These are phyloP conservation scores for Bungarus multicinctus DNA, from an alignment of 2,113 vertebrate species.

Conservation along the genomic window DNA sequence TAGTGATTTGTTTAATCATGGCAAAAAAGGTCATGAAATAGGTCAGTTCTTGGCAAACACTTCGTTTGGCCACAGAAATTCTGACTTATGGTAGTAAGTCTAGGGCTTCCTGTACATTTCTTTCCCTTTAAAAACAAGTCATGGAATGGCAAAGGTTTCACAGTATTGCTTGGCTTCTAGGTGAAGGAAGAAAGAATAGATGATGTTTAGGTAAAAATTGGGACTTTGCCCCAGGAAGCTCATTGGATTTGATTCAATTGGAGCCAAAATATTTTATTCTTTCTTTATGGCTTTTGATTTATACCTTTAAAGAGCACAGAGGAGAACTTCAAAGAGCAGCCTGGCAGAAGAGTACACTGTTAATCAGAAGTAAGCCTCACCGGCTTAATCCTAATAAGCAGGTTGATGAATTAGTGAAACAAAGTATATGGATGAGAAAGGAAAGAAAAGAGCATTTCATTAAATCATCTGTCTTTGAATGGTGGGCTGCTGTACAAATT, in stretches of 20 bases:
- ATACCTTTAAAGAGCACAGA: background rate
- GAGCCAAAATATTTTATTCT: background rate
- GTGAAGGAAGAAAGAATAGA: background rate
- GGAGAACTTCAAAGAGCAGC: background rate
- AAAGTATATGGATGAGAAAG: background rate
- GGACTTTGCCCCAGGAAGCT: background rate
- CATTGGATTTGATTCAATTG: background rate
- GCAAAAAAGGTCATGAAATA: background rate
- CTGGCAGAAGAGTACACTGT: background rate
- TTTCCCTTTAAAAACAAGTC: background rate
- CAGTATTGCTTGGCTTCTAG: background rate
- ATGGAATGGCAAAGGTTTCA: background rate
- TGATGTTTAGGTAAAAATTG: background rate
- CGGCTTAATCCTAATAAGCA: background rate
- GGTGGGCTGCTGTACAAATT: background rate
- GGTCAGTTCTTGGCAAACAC: background rate
- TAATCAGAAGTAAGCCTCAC: background rate
- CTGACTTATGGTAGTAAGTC: background rate
- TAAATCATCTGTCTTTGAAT: background rate
- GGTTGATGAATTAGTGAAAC: background rate
- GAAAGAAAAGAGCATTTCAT: background rate
- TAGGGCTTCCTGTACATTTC: background rate
- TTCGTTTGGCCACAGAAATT: background rate
- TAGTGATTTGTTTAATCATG: background rate
- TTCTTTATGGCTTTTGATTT: background rate